Evolutionary conservation across 2,888 invertebrate genomes (phyloP), one percentile per base, ranked within the genome.

Genomic region (Lycaena phlaeas): DNA sequence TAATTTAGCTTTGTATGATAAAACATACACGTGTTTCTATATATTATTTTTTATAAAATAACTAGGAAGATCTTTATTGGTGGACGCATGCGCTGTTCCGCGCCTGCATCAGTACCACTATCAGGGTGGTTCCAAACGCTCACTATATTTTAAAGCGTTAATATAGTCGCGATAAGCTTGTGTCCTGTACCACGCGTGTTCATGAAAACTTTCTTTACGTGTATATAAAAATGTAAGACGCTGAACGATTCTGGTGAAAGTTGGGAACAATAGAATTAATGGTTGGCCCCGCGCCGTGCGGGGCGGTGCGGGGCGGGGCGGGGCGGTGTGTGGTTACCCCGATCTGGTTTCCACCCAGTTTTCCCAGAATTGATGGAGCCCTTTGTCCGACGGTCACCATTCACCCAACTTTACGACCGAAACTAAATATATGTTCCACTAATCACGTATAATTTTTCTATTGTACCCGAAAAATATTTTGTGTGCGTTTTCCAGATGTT

Each of bases 201-300:
- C 44, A 50, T 45, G 51, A 50, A 53, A 56, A 51, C 50, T 52
- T 44, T 43, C 39, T 40, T 40, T 38, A 38, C 44, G 2, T 5
- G 41, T 42, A 53, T 50, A 57, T 52, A 57, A 57, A 57, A 53
- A 48, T 48, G 36, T 50, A 52, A 49, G 41, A 49, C 40, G 29
- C 43, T 27, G 48, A 47, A 45, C 46, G 45, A 43, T 52, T 52
- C 51, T 49, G 50, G 51, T 50, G 49, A 47, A 52, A 44, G 49
- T 50, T 46, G 49, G 39, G 40, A 40, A 55, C 52, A 56, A 56
- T 46, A 48, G 48, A 48, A 54, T 51, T 48, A 55, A 53, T 51
- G 53, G 51, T 45, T 31, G 36, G 36, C 26, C 40, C 12, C 34
- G 22, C 46, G 36, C 39, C 29, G 36, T 36, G 25, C 42, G 44